Base-by-base conservation (phyloP, 1,140 invertebrate species). In the Zaprionus taronus region DNA sequence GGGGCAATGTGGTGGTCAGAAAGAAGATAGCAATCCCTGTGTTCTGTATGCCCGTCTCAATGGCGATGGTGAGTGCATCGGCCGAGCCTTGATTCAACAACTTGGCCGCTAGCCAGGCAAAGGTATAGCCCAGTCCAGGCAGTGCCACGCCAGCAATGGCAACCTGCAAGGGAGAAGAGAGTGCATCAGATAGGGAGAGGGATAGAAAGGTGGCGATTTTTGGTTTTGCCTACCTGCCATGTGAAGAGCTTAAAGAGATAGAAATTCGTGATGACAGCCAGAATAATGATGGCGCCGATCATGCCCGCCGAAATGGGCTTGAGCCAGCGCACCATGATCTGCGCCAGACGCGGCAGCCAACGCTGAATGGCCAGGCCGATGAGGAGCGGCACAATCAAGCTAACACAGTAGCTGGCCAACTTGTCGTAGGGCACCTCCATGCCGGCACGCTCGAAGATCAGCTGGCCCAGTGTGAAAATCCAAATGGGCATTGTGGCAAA, bases 21-120 rank as follows among this genome's bases (percentile, higher is more conserved):
- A 98, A 96, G 81, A 90, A 90, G 51, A 99, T 98, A 0, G 97
- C 95, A 76, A 99, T 97, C 20, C 98, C 98, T 0, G 98, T 98
- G 93, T 99, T 99, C 93, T 99, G 98, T 62, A 99, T 96, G 47
- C 98, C 98, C 15, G 98, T 98, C 94, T 99, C 98, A 69, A 99
- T 96, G 6, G 97, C 95, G 81, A 99, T 98, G 3, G 98, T 97
- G 2, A 98, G 93, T 7, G 95, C 93, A 86, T 99, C 96, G 17
- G 93, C 85, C 36, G 93, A 81, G 6, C 94, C 92, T 92, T 97
- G 96, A 51, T 94, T 93, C 14, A 95, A 94, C 3, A 96, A 15
- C 36, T 93, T 91, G 0, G 96, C 95, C 1, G 95, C 60, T 31
- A 95, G 22, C 70, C 95, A 96, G 28, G 97, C 98, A 36, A 96